Evolutionary conservation across 1,140 invertebrate genomes (phyloP).

Genomic region (Cataglyphis hispanica): DNA sequence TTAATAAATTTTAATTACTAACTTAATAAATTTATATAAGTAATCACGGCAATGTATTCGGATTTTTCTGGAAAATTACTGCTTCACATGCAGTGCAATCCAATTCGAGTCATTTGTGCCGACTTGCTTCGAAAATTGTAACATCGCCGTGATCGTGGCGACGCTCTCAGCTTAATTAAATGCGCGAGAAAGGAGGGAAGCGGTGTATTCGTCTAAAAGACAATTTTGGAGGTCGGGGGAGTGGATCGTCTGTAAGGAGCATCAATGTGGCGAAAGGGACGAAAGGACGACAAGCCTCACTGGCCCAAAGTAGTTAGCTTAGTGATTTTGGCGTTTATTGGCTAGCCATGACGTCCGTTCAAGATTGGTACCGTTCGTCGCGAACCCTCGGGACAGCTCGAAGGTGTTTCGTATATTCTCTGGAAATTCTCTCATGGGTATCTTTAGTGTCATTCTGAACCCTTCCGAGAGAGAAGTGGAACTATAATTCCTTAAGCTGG

Average conservation of each 20-base stretch:
- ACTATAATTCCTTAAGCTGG: constrained; percentile 67
- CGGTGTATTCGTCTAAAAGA: constrained; percentile 58
- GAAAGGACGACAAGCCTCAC: constrained; percentile 72
- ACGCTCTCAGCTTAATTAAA: constrained; percentile 81
- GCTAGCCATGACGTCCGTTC: constrained; percentile 79
- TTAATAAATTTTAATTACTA: background rate
- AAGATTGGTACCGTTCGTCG: constrained; percentile 81
- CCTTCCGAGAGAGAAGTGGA: constrained; percentile 35
- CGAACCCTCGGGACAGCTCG: constrained; percentile 74
- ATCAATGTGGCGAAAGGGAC: constrained; percentile 74
- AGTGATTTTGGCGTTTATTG: constrained; percentile 84
- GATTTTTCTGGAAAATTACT: constrained; percentile 51
- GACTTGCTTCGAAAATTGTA: constrained; percentile 72
- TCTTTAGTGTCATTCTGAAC: constrained; percentile 43
- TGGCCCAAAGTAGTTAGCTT: constrained; percentile 80
- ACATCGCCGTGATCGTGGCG: constrained; percentile 59
- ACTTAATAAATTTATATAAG: background rate
- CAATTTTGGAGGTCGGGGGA: constrained; percentile 55
- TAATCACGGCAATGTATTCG: background rate
- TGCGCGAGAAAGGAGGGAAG: constrained; percentile 66
- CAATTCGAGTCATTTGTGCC: constrained; percentile 59
- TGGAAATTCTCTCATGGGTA: constrained; percentile 62
- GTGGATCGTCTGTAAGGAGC: constrained; percentile 67
- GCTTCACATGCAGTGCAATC: constrained; percentile 51
- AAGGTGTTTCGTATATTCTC: constrained; percentile 80